Evolutionary conservation across 35 echinoderm and acorn worm species (phyloP), one percentile per base, ranked within the genome.

Genomic region (Patiria miniata): DNA sequence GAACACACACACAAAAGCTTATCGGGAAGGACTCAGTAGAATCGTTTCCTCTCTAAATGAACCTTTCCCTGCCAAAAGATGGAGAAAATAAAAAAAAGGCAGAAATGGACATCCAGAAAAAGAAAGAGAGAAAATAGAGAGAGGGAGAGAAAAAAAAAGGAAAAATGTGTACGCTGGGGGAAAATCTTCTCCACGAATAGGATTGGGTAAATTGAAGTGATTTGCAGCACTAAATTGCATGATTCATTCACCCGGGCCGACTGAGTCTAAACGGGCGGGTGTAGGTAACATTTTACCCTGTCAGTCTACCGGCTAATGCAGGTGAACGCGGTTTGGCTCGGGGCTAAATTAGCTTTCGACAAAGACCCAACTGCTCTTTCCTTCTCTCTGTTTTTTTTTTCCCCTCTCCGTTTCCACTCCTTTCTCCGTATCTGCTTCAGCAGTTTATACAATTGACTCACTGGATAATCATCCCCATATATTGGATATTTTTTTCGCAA

Each of bases 151-250:
- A 55, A n/a, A 60, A 60, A 60, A n/a, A n/a, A n/a, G n/a, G 65
- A 30, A 34, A 73, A 73, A 34, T 73, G 65, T 73, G 65, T 73
- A 73, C 65, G 26, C 65, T 73, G 26, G 34, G 65, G 65, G 65
- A 73, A 73, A 73, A 73, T 73, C 65, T 73, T 73, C 65, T 73
- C 34, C 65, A 73, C 65, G 65, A 73, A 73, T 73, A 73, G 65
- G 65, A 73, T 73, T 73, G 65, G 65, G 65, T 73, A 73, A 73
- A 73, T 73, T 73, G 65, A 73, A 73, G 65, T 73, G 65, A 73
- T 73, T 73, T 73, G 65, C 65, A 73, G 65, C 65, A 73, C 65
- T 73, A 73, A 73, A 73, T 73, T 73, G 65, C 65, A 73, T 73
- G 65, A 73, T 73, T 73, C 65, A 73, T 73, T 73, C 65, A 73